Conservation (phyloP, 2,113 vertebrate species). For the Dendrocopos noguchii region DNA sequence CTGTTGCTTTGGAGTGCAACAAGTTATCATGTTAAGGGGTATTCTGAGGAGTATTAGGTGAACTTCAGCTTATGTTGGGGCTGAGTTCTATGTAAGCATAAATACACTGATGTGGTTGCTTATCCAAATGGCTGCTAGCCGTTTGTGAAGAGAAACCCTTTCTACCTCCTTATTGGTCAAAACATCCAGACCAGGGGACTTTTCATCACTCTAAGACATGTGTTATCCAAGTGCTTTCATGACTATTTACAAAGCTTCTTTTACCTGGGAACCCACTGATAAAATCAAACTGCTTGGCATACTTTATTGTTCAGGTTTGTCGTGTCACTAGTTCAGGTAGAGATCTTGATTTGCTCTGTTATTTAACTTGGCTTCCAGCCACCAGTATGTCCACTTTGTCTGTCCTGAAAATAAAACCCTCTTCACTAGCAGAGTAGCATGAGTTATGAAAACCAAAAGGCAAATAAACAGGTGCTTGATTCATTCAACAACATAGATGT, state of each 20-base stretch:
- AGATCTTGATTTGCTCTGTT: neutral
- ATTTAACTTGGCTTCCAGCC: constrained; percentile 16
- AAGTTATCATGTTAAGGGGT: neutral
- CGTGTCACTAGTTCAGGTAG: neutral
- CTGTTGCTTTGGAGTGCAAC: neutral
- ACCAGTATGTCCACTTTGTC: neutral
- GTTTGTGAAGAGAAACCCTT: neutral
- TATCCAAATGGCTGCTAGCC: constrained; percentile 23
- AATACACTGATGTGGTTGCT: constrained; percentile 27
- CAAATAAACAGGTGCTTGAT: neutral
- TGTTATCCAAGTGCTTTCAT: neutral
- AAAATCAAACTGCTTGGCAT: constrained; percentile 44
- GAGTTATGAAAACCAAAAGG: neutral
- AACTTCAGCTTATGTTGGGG: constrained; percentile 3
- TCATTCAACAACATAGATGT: neutral
- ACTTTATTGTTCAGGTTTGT: constrained; percentile 23
- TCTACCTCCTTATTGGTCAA: neutral
- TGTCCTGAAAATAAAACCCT: neutral
- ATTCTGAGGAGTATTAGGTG: neutral
- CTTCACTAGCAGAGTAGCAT: neutral
- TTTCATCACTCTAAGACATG: neutral
- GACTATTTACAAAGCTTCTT: neutral
- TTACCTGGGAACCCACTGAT: constrained; percentile 26
- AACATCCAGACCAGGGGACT: neutral
- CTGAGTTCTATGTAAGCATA: constrained; percentile 20